Percentiles rank a stretch among this genome's conserved stretches.
phyloP scores from a whole-genome alignment of 2,888 invertebrate species.

The Eudemis profundana region DNA sequence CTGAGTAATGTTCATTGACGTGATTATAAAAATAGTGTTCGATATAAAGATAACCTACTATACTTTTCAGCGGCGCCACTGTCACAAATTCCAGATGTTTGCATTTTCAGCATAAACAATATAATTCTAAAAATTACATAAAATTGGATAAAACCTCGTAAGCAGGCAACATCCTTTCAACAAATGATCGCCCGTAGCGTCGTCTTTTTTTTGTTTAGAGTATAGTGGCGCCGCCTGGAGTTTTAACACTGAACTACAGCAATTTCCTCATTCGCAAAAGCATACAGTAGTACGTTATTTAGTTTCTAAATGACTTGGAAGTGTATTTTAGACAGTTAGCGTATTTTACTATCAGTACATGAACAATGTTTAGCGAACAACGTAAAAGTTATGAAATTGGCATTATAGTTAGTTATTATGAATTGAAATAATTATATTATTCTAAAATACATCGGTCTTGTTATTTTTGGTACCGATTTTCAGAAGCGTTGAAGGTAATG shows the following conservation, averaged over 20 bases:
- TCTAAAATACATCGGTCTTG: conserved; percentile 82
- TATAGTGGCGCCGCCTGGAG: conserved; percentile 9
- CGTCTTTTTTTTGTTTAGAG: not conserved
- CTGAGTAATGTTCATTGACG: too few species aligned
- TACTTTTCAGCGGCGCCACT: conserved; percentile 2
- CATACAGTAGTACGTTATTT: conserved; percentile 51
- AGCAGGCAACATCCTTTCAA: too few species aligned
- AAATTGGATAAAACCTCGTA: too few species aligned
- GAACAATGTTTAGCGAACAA: conserved; percentile 73
- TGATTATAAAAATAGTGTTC: too few species aligned
- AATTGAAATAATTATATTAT: conserved; percentile 86
- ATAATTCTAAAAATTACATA: not conserved
- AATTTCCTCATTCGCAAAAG: conserved; percentile 26
- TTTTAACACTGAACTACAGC: not conserved
- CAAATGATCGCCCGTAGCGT: too few species aligned
- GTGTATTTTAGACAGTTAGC: conserved; percentile 36
- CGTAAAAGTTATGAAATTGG: conserved; percentile 77
- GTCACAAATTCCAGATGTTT: not conserved
- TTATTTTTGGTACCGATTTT: conserved; percentile 62
- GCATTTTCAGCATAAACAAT: not conserved
- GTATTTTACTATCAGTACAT: conserved; percentile 40
- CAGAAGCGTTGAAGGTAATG: conserved; percentile 26
- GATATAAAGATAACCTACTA: not conserved
- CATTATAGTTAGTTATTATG: conserved; percentile 85
- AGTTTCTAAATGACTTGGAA: conserved; percentile 56